Percentiles rank a stretch among this genome's conserved stretches.
Evolutionary conservation across 2,797 vertebrate genomes (phyloP).

Genomic region (Odontamblyopus lacepedii): DNA sequence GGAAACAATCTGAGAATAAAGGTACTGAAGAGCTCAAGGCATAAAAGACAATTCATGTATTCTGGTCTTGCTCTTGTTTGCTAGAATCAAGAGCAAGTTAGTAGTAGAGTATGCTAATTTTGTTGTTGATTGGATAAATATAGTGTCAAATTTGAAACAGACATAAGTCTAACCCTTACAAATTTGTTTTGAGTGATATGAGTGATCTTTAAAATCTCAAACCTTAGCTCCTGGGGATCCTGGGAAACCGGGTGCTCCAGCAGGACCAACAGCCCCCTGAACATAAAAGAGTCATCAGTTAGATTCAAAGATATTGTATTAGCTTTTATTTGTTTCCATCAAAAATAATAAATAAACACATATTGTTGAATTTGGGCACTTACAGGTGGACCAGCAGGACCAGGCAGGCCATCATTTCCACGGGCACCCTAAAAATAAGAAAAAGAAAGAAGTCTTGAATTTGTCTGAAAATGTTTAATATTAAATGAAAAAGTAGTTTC

Average conservation of each 20-base stretch:
- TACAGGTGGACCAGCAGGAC: constrained; percentile 91
- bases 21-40: no score
- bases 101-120: no score
- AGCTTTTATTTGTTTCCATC: background rate
- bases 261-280: constrained; percentile 90
- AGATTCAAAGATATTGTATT: background rate
- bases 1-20: no score
- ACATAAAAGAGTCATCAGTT: background rate
- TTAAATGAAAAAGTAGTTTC: background rate
- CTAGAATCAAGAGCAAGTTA: no score
- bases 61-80: no score
- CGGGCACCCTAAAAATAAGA: constrained; percentile 83
- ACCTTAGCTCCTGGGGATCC: constrained; percentile 94
- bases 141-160: no score
- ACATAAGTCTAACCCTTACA: background rate
- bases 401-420: constrained; percentile 91
- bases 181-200: background rate
- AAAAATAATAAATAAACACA: background rate
- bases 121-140: no score
- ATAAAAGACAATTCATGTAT: no score
- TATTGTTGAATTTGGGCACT: constrained; percentile 56
- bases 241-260: constrained; percentile 91
- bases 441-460: constrained; percentile 1
- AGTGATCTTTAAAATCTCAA: constrained; percentile 17
- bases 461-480: background rate